Evolutionary conservation across 2,888 invertebrate genomes (phyloP).

Genomic region (Watsonalla binaria): DNA sequence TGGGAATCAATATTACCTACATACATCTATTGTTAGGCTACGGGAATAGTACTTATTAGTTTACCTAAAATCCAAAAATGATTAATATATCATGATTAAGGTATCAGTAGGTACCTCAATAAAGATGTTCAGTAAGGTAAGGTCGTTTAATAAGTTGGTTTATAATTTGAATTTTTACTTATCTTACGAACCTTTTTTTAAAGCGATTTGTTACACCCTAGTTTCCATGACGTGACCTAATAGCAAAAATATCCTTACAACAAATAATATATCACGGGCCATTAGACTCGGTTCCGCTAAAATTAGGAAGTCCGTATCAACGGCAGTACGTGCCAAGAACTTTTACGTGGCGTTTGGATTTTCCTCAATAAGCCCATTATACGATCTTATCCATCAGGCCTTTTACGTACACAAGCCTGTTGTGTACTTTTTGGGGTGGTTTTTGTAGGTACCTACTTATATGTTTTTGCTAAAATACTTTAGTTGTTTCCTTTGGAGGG

Average conservation of each 20-base stretch:
- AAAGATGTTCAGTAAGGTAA: too few relatives aligned
- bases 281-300: not conserved
- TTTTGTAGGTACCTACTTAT: not conserved
- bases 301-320: not conserved
- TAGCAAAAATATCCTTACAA: not conserved
- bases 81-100: too few relatives aligned
- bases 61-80: too few relatives aligned
- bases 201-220: not conserved
- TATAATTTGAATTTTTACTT: too few relatives aligned
- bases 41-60: too few relatives aligned
- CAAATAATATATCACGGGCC: not conserved
- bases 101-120: too few relatives aligned
- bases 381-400: not conserved
- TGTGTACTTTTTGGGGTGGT: not conserved
- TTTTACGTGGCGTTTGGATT: constrained; percentile 1
- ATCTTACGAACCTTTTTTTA: too few relatives aligned
- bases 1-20: too few relatives aligned
- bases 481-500: too few relatives aligned
- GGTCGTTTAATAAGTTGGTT: too few relatives aligned
- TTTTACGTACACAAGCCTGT: not conserved
- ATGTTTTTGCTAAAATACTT: not conserved
- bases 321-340: constrained; percentile 1
- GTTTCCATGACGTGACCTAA: not conserved
- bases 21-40: too few relatives aligned
- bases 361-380: constrained; percentile 1